Evolutionary conservation across 1,140 invertebrate species (phyloP).

Genomic region (Lasioglossum baleicum): DNA sequence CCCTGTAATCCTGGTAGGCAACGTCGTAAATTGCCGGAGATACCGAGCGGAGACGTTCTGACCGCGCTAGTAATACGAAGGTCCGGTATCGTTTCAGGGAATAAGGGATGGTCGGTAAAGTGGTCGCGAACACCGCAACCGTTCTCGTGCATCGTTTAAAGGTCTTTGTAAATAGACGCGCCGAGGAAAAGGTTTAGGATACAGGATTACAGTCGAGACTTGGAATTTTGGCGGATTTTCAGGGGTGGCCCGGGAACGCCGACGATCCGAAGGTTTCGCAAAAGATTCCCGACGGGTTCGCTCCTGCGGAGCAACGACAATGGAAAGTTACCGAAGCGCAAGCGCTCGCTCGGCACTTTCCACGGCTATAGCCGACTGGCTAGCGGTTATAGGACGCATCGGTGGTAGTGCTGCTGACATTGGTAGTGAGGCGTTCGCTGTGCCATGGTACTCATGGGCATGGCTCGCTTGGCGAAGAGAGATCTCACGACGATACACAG

Average conservation of each 20-base stretch:
- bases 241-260: neutral
- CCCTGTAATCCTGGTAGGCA: too few relatives aligned
- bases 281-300: slow-evolving; percentile 25
- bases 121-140: neutral
- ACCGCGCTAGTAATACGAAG: neutral
- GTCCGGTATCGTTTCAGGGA: neutral
- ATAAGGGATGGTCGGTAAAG: neutral
- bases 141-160: too few relatives aligned
- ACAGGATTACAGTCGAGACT: neutral
- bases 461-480: slow-evolving; percentile 51
- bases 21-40: neutral
- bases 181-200: neutral
- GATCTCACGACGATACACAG: slow-evolving; percentile 62
- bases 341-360: slow-evolving; percentile 69
- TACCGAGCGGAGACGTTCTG: neutral
- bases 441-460: slow-evolving; percentile 24
- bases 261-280: slow-evolving; percentile 11
- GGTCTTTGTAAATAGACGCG: too few relatives aligned
- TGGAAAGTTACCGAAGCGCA: slow-evolving; percentile 66
- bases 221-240: too few relatives aligned
- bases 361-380: slow-evolving; percentile 59
- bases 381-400: slow-evolving; percentile 3
- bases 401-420: slow-evolving; percentile 36
- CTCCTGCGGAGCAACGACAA: slow-evolving; percentile 31
- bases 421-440: slow-evolving; percentile 48